These are phyloP conservation scores for Echinops telfairi DNA, from an alignment of 2,113 vertebrate species.

Conservation along the genomic window DNA sequence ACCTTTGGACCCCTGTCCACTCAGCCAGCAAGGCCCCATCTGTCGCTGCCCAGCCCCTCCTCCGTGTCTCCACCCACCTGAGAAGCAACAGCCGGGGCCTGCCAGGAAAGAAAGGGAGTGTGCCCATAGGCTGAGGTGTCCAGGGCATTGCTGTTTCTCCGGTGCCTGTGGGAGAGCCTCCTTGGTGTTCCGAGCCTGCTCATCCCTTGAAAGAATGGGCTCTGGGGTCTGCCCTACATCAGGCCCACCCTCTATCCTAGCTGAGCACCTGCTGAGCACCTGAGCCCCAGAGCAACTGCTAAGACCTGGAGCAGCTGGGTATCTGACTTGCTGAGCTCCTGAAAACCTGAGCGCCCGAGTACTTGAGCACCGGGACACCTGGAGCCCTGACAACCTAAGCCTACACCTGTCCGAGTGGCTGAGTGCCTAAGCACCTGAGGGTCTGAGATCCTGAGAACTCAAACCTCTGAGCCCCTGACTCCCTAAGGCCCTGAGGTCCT, in stretches of 20 bases:
- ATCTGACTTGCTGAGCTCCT: background rate
- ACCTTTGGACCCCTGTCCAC: background rate
- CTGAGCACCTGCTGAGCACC: background rate
- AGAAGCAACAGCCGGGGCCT: accelerated
- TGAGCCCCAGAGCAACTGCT: background rate
- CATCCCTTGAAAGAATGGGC: too few species aligned
- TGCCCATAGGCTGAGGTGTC: background rate
- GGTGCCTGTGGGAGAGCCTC: background rate
- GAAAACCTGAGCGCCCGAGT: background rate
- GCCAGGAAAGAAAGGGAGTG: accelerated
- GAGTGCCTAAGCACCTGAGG: background rate
- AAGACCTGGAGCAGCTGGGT: too few species aligned
- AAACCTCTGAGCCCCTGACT: background rate
- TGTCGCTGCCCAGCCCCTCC: background rate
- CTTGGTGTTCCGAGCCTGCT: background rate
- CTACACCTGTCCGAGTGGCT: too few species aligned
- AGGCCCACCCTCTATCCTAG: background rate
- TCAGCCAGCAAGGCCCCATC: background rate
- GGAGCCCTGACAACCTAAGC: background rate
- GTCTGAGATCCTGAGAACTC: background rate
- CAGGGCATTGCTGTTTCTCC: too few species aligned
- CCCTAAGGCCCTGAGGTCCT: too few species aligned
- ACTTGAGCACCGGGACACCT: background rate
- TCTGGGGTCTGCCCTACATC: too few species aligned
- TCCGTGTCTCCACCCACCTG: accelerated